Percentiles rank a stretch among this genome's conserved stretches.
These are phyloP conservation scores for Willowsia nigromaculata DNA, from an alignment of 2,888 invertebrate species.

Conservation along the genomic window DNA sequence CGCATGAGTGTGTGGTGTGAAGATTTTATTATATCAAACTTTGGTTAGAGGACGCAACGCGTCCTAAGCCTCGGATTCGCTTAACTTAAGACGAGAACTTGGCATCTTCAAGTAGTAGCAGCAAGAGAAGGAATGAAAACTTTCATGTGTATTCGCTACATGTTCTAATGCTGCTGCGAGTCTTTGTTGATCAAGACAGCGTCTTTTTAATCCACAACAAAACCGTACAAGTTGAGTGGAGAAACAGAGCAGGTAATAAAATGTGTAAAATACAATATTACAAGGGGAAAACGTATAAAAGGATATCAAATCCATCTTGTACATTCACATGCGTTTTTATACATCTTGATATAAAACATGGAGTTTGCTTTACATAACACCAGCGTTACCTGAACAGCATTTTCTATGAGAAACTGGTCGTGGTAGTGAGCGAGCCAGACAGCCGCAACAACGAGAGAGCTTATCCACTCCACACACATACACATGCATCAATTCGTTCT, in stretches of 20 bases:
- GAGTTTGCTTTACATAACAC: neutral
- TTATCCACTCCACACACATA: constrained; percentile 27
- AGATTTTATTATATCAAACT: constrained; percentile 42
- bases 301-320: constrained; percentile 21
- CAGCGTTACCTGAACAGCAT: neutral
- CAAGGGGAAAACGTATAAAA: constrained; percentile 17
- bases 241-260: neutral
- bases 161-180: neutral
- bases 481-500: constrained; percentile 3
- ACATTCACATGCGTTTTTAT: constrained; percentile 39
- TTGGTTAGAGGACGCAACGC: constrained; percentile 65
- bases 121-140: neutral
- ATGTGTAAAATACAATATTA: neutral
- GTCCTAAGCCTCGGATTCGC: constrained; percentile 36
- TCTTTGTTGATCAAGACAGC: constrained; percentile 59
- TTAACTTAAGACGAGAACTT: neutral
- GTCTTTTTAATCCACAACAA: constrained; percentile 54
- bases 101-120: neutral
- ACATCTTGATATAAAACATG: constrained; percentile 48
- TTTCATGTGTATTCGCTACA: neutral
- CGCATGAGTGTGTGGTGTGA: too few species aligned
- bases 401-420: neutral
- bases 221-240: neutral
- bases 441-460: neutral
- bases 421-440: neutral